Evolutionary conservation across 1,140 invertebrate genomes (phyloP).

Genomic region (Drosophila parabipectinata): DNA sequence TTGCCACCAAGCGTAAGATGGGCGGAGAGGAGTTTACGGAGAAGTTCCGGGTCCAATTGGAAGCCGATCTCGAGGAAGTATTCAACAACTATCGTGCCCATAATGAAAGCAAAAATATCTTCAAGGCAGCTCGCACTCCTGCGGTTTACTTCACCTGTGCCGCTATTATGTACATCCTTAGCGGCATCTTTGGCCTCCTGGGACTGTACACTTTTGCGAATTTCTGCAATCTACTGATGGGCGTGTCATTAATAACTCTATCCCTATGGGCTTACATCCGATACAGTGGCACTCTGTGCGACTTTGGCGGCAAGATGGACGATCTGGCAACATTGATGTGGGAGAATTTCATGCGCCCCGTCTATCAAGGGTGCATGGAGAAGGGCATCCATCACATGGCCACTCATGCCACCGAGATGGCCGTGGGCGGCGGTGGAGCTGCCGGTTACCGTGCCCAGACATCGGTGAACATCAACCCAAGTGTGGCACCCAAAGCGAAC

Average conservation of each 20-base stretch:
- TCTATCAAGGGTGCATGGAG: conserved; percentile 90
- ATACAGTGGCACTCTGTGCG: conserved; percentile 95
- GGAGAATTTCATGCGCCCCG: conserved; percentile 93
- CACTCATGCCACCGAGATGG: conserved; percentile 88
- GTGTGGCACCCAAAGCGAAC: conserved; percentile 52
- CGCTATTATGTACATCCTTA: conserved; percentile 93
- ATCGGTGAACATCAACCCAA: conserved; percentile 59
- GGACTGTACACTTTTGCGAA: conserved; percentile 95
- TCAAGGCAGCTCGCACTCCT: conserved; percentile 96
- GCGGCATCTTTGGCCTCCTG: conserved; percentile 94
- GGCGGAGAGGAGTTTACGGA: conserved; percentile 96
- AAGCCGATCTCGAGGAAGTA: conserved; percentile 93
- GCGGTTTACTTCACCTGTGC: conserved; percentile 97
- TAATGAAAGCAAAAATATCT: conserved; percentile 99
- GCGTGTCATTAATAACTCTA: conserved; percentile 92
- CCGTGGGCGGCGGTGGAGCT: conserved; percentile 54
- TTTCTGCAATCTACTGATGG: conserved; percentile 94
- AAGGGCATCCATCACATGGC: conserved; percentile 91
- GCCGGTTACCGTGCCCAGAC: conserved; percentile 33
- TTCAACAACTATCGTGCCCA: conserved; percentile 94
- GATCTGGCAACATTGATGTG: conserved; percentile 92
- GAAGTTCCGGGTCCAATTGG: conserved; percentile 91
- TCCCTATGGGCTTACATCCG: conserved; percentile 96
- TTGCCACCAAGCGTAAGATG: conserved; percentile 96
- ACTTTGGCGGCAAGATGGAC: conserved; percentile 93